These are phyloP conservation scores for Chaetorhynchus papuensis DNA, from an alignment of 2,113 vertebrate genomes.

Conservation along the genomic window DNA sequence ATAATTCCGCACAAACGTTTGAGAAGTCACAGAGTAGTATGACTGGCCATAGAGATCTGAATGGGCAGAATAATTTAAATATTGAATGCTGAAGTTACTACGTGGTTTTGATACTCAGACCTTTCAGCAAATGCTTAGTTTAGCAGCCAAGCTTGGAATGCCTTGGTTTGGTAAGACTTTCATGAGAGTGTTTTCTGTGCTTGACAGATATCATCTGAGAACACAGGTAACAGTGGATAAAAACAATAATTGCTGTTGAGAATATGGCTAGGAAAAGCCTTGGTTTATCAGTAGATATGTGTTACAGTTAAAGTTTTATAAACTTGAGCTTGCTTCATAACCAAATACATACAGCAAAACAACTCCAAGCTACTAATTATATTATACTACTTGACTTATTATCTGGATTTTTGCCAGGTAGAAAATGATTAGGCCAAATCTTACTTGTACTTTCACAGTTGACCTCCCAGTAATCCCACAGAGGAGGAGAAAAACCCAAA, in stretches of 20 bases:
- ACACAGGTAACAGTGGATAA: background rate
- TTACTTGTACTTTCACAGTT: conserved; percentile 37
- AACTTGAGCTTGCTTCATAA: background rate
- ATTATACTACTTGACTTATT: background rate
- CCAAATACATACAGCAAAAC: background rate
- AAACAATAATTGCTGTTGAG: background rate
- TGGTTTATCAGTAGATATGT: conserved; percentile 14
- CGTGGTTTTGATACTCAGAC: background rate
- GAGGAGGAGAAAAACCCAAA: background rate
- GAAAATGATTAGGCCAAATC: conserved; percentile 17
- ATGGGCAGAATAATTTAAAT: background rate
- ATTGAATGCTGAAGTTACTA: background rate
- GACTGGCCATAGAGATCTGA: background rate
- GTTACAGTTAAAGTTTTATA: background rate
- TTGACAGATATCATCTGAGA: background rate
- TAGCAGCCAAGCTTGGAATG: background rate
- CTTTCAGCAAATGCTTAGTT: background rate
- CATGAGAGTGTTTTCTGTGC: background rate
- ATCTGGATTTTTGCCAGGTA: conserved; percentile 21
- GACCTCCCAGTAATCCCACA: conserved; percentile 24
- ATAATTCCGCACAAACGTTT: background rate
- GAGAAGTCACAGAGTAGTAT: background rate
- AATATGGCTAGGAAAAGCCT: background rate
- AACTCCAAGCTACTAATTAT: background rate
- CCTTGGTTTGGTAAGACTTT: background rate